Percentiles rank a stretch among this genome's conserved stretches.
Evolutionary conservation across 2,888 invertebrate species (phyloP).

Genomic region (Sabellastarte sp.): DNA sequence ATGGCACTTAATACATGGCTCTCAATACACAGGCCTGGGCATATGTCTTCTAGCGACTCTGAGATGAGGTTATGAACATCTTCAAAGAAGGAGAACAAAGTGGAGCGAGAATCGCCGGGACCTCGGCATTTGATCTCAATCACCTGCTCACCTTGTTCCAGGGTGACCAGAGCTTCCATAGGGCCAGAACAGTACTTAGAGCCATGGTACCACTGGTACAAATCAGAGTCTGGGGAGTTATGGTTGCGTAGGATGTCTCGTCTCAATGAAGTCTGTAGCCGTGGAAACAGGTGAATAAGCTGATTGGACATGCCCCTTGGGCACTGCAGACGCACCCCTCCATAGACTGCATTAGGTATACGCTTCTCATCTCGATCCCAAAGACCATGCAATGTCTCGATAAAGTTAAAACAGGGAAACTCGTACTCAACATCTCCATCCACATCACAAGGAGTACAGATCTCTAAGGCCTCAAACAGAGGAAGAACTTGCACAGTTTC

Average conservation of each 20-base stretch:
- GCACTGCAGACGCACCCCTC: constrained; percentile 65
- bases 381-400: constrained; percentile 69
- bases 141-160: constrained; percentile 59
- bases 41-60: constrained; percentile 67
- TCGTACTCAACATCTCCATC: constrained; percentile 75
- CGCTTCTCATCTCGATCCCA: constrained; percentile 65
- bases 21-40: constrained; percentile 70
- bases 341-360: constrained; percentile 63
- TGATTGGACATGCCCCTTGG: constrained; percentile 62
- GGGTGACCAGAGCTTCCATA: constrained; percentile 70
- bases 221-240: constrained; percentile 65
- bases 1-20: constrained; percentile 66
- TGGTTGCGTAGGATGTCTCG: constrained; percentile 56
- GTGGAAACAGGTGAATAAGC: constrained; percentile 70
- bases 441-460: constrained; percentile 72
- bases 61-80: constrained; percentile 69
- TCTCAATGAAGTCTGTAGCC: constrained; percentile 68
- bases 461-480: constrained; percentile 69
- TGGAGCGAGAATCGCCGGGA: constrained; percentile 60
- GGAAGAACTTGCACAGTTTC: constrained; percentile 71
- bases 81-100: constrained; percentile 69
- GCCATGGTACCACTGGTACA: constrained; percentile 74
- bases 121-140: constrained; percentile 72
- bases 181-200: constrained; percentile 71
- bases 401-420: constrained; percentile 71